Base-by-base conservation (phyloP, 2,888 invertebrate genomes). In the Tachina lurida region DNA sequence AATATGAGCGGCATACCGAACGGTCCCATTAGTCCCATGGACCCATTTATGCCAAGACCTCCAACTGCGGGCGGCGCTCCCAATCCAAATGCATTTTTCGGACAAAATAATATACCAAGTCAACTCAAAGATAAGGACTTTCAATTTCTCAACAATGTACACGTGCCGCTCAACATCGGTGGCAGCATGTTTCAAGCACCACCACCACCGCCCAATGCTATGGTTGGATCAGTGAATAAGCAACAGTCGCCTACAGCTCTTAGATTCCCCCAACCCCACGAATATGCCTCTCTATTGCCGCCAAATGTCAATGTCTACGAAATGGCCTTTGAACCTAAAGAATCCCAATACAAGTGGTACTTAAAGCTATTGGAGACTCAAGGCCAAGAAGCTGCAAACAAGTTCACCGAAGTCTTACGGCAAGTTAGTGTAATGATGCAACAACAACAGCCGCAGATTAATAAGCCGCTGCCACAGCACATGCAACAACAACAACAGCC, bases 71-170 rank as follows among this genome's bases (percentile, higher is more conserved):
- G 80, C n/a, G 80, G 77, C 15, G 87, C 87, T 19, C 89, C 88
- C 9, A 88, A 75, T 49, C 87, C 86, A 47, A 88, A 87, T 70
- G 88, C 83, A 56, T 88, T 89, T 65, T 87, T 88, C 43, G 86
- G 87, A 31, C 84, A 83, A 68, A 83, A 78, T 52, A 83, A 79
- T 41, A 60, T 85, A 12, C 75, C 75, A n/a, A 78, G 49, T 76
- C 79, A 63, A 73, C 77, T 73, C 47, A 92, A 92, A 56, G 93
- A 93, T 10, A 93, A 94, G 87, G 94, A 94, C 76, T 94, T 94
- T 84, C 94, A 94, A 88, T 94, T 94, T 90, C 91, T 94, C 75
- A 94, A 94, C 87, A 94, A 94, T 89, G 94, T 94, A 7, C 94
- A 95, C 90, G 89, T 89, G 87, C 89, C 90, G 75, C 89, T 89